Evolutionary conservation across 2,888 invertebrate genomes (phyloP).

Genomic region (Odontocolon sp.): DNA sequence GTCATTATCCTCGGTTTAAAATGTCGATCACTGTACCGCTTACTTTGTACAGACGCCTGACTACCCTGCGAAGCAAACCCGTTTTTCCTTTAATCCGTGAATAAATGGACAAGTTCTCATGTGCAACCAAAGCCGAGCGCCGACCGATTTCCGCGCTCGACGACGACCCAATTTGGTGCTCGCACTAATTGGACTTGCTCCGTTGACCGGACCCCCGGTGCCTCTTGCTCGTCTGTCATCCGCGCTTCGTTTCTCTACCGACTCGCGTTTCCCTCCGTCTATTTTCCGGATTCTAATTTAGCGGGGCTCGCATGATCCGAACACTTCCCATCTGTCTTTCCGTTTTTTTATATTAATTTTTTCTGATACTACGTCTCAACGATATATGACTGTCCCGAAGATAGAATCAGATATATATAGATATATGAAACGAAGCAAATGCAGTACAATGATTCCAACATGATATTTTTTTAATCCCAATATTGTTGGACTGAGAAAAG

Average conservation of each 20-base stretch:
- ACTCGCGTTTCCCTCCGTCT: not conserved
- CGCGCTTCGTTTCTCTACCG: constrained; percentile 51
- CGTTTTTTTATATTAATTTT: constrained; percentile 12
- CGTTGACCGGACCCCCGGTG: constrained; percentile 58
- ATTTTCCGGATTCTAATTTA: constrained; percentile 19
- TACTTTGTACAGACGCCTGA: no score
- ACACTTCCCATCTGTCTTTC: constrained; percentile 21
- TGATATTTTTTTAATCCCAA: no score
- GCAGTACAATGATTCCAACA: no score
- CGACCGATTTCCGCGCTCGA: constrained; percentile 54
- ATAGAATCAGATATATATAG: no score
- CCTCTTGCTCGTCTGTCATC: constrained; percentile 29
- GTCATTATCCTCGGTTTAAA: no score
- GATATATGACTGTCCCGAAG: no score
- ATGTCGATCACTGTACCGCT: no score
- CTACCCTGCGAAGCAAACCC: constrained; percentile 35
- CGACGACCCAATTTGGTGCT: constrained; percentile 60
- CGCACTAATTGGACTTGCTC: constrained; percentile 71
- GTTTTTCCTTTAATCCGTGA: constrained; percentile 41
- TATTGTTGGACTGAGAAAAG: no score
- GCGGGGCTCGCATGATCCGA: not conserved
- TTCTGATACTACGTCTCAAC: not conserved
- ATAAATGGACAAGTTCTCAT: constrained; percentile 39
- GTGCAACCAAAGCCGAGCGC: constrained; percentile 12
- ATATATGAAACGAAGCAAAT: no score